Conservation (phyloP, 1,140 invertebrate species). For the Wasmannia auropunctata region DNA sequence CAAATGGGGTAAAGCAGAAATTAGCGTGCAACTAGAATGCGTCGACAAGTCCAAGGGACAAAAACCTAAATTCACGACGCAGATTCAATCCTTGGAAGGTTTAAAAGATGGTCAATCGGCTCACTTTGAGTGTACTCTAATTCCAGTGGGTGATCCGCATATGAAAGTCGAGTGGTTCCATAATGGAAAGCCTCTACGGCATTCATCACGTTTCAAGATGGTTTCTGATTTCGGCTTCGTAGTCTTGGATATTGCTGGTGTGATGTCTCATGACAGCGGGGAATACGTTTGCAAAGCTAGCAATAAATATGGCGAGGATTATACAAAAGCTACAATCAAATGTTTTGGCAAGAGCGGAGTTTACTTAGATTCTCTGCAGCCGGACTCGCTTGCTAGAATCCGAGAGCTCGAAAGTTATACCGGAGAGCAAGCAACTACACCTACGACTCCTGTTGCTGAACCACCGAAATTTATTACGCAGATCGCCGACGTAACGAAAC, state of each 20-base stretch:
- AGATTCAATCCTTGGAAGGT: conserved; percentile 93
- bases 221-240: conserved; percentile 98
- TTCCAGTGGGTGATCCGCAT: conserved; percentile 96
- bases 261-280: conserved; percentile 96
- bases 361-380: conserved; percentile 96
- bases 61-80: conserved; percentile 94
- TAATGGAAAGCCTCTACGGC: conserved; percentile 94
- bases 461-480: conserved; percentile 96
- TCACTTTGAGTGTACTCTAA: conserved; percentile 96
- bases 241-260: conserved; percentile 97
- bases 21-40: conserved; percentile 93
- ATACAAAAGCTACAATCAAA: conserved; percentile 92
- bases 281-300: conserved; percentile 96
- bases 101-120: conserved; percentile 96
- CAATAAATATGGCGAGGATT: conserved; percentile 96
- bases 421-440: conserved; percentile 87
- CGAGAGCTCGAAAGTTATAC: conserved; percentile 93
- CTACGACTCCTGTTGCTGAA: conserved; percentile 89
- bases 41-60: conserved; percentile 94
- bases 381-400: conserved; percentile 96
- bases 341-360: conserved; percentile 95
- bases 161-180: conserved; percentile 98
- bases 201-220: conserved; percentile 96
- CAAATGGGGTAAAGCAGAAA: conserved; percentile 94
- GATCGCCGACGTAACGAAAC: conserved; percentile 91